Conservation (phyloP, 2,797 vertebrate species). For the Pogonophryne albipinna region DNA sequence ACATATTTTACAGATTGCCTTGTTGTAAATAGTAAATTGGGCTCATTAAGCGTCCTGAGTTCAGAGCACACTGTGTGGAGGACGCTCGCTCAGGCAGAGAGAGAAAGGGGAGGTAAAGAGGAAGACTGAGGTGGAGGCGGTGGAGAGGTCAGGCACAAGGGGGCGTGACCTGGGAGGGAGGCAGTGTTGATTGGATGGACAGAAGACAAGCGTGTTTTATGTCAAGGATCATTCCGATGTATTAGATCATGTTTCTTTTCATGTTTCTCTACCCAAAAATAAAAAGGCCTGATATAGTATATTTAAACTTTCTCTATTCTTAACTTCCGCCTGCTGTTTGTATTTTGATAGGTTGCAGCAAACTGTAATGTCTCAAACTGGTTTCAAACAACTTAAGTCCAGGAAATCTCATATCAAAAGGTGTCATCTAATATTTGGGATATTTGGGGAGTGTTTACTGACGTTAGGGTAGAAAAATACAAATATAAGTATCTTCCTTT, state of each 20-base stretch:
- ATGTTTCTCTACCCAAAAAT: too few relatives aligned
- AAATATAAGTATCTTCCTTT: not conserved
- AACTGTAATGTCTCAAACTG: not conserved
- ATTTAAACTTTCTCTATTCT: not conserved
- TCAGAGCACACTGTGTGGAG: slow-evolving; percentile 30
- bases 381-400: not conserved
- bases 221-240: not conserved
- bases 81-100: slow-evolving; percentile 29
- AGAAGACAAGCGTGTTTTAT: not conserved
- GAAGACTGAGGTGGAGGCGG: not conserved
- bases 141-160: not conserved
- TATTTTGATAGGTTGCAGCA: not conserved
- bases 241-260: not conserved
- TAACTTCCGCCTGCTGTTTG: not conserved
- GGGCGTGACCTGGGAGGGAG: not conserved
- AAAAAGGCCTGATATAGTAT: too few relatives aligned
- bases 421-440: not conserved
- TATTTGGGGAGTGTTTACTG: not conserved
- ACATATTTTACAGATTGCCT: slow-evolving; percentile 53
- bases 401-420: not conserved
- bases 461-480: not conserved
- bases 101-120: not conserved
- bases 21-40: slow-evolving; percentile 65
- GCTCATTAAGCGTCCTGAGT: slow-evolving; percentile 62
- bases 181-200: not conserved